Evolutionary conservation across 2,888 invertebrate species (phyloP).

Genomic region (Volucella bombylans): DNA sequence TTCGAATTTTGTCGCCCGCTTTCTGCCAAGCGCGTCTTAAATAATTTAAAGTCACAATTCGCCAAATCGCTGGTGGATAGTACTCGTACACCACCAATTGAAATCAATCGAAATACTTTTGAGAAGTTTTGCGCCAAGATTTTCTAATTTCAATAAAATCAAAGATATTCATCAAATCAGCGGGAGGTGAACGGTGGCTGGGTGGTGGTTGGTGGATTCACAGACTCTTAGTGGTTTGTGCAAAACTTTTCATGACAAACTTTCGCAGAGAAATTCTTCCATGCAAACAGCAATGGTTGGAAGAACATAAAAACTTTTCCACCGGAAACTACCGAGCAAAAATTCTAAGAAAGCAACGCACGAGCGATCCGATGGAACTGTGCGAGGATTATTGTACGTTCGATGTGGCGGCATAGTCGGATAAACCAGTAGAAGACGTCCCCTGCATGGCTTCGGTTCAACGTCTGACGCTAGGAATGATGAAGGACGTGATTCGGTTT

Average conservation of each 20-base stretch:
- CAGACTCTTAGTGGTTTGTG: neutral
- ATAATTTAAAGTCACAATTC: slow-evolving; percentile 22
- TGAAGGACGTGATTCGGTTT: slow-evolving; percentile 73
- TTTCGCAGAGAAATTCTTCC: slow-evolving; percentile 58
- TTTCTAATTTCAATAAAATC: slow-evolving; percentile 74
- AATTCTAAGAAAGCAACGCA: slow-evolving; percentile 69
- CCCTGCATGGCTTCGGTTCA: slow-evolving; percentile 1
- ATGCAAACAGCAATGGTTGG: slow-evolving; percentile 65
- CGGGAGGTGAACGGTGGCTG: neutral
- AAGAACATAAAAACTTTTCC: slow-evolving; percentile 71
- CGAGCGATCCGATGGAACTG: slow-evolving; percentile 53
- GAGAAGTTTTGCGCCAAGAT: slow-evolving; percentile 59
- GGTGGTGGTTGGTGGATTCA: neutral
- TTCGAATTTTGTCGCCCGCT: too few species aligned
- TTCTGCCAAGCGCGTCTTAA: neutral
- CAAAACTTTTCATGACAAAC: slow-evolving; percentile 65
- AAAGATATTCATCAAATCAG: slow-evolving; percentile 74
- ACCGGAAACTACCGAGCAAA: slow-evolving; percentile 67
- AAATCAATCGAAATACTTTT: slow-evolving; percentile 73
- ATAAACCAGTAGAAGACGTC: slow-evolving; percentile 19
- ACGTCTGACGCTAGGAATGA: slow-evolving; percentile 44
- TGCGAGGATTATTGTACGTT: slow-evolving; percentile 54
- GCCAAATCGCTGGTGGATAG: slow-evolving; percentile 17
- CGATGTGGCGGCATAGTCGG: slow-evolving; percentile 7
- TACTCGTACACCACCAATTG: slow-evolving; percentile 59